Base-by-base conservation (phyloP, 2,113 vertebrate species). In the Xiphias gladius region DNA sequence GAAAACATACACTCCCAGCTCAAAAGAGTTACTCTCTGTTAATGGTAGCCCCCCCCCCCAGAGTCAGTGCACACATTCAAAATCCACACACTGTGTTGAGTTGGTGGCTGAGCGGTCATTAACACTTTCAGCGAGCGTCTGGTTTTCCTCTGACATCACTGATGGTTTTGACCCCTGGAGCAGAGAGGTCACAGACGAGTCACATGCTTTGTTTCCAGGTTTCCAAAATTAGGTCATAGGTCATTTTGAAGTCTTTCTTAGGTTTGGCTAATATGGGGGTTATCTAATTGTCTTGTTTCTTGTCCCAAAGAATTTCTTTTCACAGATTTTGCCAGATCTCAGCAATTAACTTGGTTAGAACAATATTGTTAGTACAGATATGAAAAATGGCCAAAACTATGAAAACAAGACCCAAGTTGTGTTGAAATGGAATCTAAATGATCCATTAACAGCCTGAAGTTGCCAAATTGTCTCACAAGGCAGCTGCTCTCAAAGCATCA, bases 141-240 rank as follows among this genome's bases (percentile, higher is more conserved):
- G 92, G 74, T 82, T 92, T 92, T 89, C 78, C 80, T 94, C 92
- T 81, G 85, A 88, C 85, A 87, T 78, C 55, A 68, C 83, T 92
- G 87, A 94, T 92, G 84, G 87, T 73, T 89, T 91, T 91, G 87
- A 93, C 91, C 93, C 83, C 66, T 32, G 37, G 78, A 88, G 79
- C 24, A 7, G 35, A 41, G 64, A 46, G 90, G 81, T 86, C 86
- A 73, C 19, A 43, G 41, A 73, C 43, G 11, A 89, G 84, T 85
- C 66, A 26, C 66, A 30, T 32, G 71, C 10, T 13, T 58, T 66
- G 83, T 66, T 84, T 86, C 76, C 78, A 73, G 46, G 63, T n/a
- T n/a, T n/a, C n/a, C n/a, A n/a, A n/a, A n/a, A n/a, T n/a, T n/a
- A n/a, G n/a, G n/a, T n/a, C n/a, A n/a, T n/a, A n/a, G n/a, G n/a